A percentile compares a stretch with the other conserved stretches of the same genome.
Conservation (phyloP, 64 coral and sea anemone genomes). For the Catalaphyllia jardinei region DNA sequence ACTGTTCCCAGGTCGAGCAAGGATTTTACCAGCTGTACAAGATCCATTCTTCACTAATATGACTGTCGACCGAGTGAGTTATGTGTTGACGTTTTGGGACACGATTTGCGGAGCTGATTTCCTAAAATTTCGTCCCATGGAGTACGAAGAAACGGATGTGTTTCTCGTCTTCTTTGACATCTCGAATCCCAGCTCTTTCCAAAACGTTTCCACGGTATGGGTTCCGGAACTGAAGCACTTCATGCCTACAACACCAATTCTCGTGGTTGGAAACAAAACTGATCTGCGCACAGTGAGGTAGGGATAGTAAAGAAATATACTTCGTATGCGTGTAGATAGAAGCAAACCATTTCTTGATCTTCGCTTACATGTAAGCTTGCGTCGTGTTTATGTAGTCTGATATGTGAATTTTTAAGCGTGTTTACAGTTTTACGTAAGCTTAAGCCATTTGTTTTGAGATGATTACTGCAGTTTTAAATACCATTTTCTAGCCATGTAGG, state of each 20-base stretch:
- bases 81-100: conserved; percentile 63
- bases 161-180: conserved; percentile 87
- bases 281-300: conserved; percentile 59
- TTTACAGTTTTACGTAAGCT: too few relatives aligned
- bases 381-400: too few relatives aligned
- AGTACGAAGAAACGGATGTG: conserved; percentile 81
- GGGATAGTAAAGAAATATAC: not conserved
- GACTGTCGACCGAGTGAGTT: conserved; percentile 27
- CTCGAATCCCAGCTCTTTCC: conserved; percentile 69
- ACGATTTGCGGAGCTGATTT: conserved; percentile 41
- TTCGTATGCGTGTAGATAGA: too few relatives aligned
- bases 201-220: conserved; percentile 73
- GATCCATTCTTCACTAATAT: conserved; percentile 58
- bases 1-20: conserved; percentile 18
- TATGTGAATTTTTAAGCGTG: too few relatives aligned
- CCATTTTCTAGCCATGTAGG: not conserved
- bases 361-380: too few relatives aligned
- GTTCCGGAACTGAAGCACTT: conserved; percentile 77
- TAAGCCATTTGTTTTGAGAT: too few relatives aligned
- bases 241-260: conserved; percentile 67
- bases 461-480: too few relatives aligned
- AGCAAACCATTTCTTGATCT: too few relatives aligned
- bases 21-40: not conserved
- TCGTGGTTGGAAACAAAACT: conserved; percentile 88
- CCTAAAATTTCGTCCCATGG: conserved; percentile 60